A percentile compares a stretch with the other conserved stretches of the same genome.
Conservation (phyloP, 2,113 vertebrate genomes). For the Micromys minutus region DNA sequence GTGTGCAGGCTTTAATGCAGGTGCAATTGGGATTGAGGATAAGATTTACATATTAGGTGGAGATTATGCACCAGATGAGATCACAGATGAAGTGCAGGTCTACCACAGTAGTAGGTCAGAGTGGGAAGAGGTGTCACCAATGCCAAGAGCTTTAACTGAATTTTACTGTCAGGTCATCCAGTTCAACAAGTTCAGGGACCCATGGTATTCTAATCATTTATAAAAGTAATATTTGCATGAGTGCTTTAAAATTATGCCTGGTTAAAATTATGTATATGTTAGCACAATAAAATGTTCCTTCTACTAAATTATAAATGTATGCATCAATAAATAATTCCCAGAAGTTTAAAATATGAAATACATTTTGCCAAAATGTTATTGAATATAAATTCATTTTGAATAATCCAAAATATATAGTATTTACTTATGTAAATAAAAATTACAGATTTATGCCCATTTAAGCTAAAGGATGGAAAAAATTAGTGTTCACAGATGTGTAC, state of each 20-base stretch:
- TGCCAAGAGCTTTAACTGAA: slow-evolving; percentile 96
- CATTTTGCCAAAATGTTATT: slow-evolving; percentile 44
- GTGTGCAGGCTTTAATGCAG: slow-evolving; percentile 98
- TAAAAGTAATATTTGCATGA: slow-evolving; percentile 73
- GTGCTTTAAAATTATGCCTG: slow-evolving; percentile 68
- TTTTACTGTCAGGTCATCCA: slow-evolving; percentile 97
- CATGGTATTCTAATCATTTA: slow-evolving; percentile 88
- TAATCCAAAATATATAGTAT: slow-evolving; percentile 41
- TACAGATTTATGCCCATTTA: slow-evolving; percentile 21
- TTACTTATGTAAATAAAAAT: slow-evolving; percentile 48
- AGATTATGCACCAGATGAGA: slow-evolving; percentile 97
- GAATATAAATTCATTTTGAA: slow-evolving; percentile 53
- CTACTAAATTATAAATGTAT: slow-evolving; percentile 36
- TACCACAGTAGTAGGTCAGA: slow-evolving; percentile 94
- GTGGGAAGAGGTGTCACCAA: slow-evolving; percentile 97
- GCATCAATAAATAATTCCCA: too few relatives aligned
- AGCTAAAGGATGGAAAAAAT: background rate
- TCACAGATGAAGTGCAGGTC: slow-evolving; percentile 97
- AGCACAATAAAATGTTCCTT: slow-evolving; percentile 34
- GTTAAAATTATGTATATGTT: slow-evolving; percentile 23
- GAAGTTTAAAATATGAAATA: slow-evolving; percentile 57
- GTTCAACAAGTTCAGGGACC: slow-evolving; percentile 95
- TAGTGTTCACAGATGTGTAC: slow-evolving; percentile 20
- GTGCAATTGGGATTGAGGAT: slow-evolving; percentile 93
- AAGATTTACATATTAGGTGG: slow-evolving; percentile 98